These are phyloP conservation scores for Oeneis ivallda DNA, from an alignment of 2,888 invertebrate genomes.

Conservation along the genomic window DNA sequence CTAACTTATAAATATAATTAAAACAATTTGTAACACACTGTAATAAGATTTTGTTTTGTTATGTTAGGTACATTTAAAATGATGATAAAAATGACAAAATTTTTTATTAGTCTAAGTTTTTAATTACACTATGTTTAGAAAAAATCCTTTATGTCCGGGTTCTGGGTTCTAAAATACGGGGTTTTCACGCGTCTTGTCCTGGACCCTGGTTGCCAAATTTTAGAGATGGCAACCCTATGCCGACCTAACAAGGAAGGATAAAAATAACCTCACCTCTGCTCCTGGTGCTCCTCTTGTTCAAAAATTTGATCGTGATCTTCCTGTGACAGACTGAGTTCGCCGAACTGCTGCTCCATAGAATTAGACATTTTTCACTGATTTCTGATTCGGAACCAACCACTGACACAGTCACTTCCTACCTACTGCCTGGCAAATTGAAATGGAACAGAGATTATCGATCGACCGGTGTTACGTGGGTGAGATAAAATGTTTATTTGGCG, in stretches of 20 bases:
- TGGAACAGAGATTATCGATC: slow-evolving; percentile 21
- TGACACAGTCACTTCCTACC: slow-evolving; percentile 34
- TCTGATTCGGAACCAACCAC: slow-evolving; percentile 28
- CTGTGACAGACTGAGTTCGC: slow-evolving; percentile 85
- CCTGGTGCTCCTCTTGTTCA: slow-evolving; percentile 83
- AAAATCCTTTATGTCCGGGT: too few species aligned
- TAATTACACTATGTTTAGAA: too few species aligned
- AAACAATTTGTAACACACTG: too few species aligned
- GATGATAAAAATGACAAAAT: too few species aligned
- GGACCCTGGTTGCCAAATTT: too few species aligned
- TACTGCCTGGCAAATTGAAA: slow-evolving; percentile 7
- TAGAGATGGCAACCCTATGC: too few species aligned
- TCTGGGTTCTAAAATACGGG: too few species aligned
- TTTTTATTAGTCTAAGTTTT: too few species aligned
- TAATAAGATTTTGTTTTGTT: too few species aligned
- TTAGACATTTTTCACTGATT: slow-evolving; percentile 59
- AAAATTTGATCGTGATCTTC: slow-evolving; percentile 89
- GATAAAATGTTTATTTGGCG: slow-evolving; percentile 14
- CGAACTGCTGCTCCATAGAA: slow-evolving; percentile 85
- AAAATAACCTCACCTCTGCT: slow-evolving; percentile 78
- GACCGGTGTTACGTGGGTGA: slow-evolving; percentile 2
- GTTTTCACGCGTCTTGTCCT: too few species aligned
- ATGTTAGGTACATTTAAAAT: too few species aligned
- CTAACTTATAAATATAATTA: too few species aligned
- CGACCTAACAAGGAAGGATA: not conserved